Evolutionary conservation across 2,113 vertebrate species (phyloP), one percentile per base, ranked within the genome.

Genomic region (Seriola aureovittata): DNA sequence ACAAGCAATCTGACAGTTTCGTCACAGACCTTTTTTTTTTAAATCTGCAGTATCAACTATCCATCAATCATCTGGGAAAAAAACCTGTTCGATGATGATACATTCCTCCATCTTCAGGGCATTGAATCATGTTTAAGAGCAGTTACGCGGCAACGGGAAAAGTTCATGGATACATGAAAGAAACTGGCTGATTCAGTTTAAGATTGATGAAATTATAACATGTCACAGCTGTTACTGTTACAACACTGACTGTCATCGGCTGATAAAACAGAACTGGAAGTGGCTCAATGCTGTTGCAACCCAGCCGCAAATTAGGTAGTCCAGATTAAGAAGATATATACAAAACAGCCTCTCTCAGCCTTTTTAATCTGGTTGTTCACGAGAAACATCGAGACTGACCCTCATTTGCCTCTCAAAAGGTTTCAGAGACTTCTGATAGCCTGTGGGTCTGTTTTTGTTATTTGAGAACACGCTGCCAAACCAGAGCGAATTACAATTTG

Each of bases 371-470:
- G 2, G 23, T 40, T 14, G 40, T 32, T 17, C 36, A 42, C 21
- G 2, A 1, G 12, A 12, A 29, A n/a, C 12, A 11, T 54, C 48
- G 5, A 19, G 54, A 17, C 36, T 44, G 36, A 62, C 40, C 25
- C 19, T 36, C 9, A n/a, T 57, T 63, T 63, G 32, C 59, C 34
- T 36, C 59, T 62, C 59, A 10, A 17, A 16, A 19, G 29, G 7
- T 62, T 36, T 17, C 32, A 19, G 59, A 16, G 19, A 36, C 3
- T 63, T 63, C 64, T 46, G 42, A 67, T 29, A 17, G 36, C 46
- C 38, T 36, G 25, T 23, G 58, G 29, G 74, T 67, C 75, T 40
- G 42, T 57, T 58, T 38, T 21, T 67, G 52, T 50, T 40, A 52
- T 52, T 67, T 50, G 1, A 38, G 32, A 6, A 14, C 34, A 21